Evolutionary conservation across 1,140 invertebrate genomes (phyloP).

Genomic region (Rhagoletis pomonella): DNA sequence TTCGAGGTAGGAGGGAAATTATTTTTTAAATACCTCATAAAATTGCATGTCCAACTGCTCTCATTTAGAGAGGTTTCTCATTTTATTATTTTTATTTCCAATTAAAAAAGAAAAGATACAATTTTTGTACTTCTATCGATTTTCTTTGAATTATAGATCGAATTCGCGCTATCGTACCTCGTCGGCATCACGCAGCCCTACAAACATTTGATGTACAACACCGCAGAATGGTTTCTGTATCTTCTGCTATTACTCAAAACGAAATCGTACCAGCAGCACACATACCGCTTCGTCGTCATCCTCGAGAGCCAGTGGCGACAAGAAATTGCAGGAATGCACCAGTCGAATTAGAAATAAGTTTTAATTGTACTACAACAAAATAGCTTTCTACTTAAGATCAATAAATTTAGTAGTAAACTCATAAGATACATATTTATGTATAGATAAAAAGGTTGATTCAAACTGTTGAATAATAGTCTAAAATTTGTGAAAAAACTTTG

Average conservation of each 20-base stretch:
- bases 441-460: no score
- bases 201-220: slow-evolving; percentile 74
- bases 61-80: no score
- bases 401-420: no score
- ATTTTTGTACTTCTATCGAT: background rate
- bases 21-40: no score
- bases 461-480: no score
- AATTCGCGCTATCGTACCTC: slow-evolving; percentile 70
- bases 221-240: slow-evolving; percentile 74
- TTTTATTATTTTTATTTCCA: background rate
- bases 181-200: slow-evolving; percentile 70
- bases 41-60: no score
- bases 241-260: slow-evolving; percentile 72
- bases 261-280: slow-evolving; percentile 59
- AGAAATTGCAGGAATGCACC: slow-evolving; percentile 41
- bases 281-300: slow-evolving; percentile 55
- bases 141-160: slow-evolving; percentile 61
- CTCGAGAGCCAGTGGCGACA: slow-evolving; percentile 44
- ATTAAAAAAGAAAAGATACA: background rate
- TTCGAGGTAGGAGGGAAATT: slow-evolving; percentile 62
- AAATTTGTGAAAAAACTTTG: no score
- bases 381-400: background rate
- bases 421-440: no score
- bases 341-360: slow-evolving; percentile 41
- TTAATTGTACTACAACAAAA: slow-evolving; percentile 20